Percentiles rank a stretch among this genome's conserved stretches.
phyloP scores from a whole-genome alignment of 2,888 invertebrate genomes.

The Salticus scenicus region DNA sequence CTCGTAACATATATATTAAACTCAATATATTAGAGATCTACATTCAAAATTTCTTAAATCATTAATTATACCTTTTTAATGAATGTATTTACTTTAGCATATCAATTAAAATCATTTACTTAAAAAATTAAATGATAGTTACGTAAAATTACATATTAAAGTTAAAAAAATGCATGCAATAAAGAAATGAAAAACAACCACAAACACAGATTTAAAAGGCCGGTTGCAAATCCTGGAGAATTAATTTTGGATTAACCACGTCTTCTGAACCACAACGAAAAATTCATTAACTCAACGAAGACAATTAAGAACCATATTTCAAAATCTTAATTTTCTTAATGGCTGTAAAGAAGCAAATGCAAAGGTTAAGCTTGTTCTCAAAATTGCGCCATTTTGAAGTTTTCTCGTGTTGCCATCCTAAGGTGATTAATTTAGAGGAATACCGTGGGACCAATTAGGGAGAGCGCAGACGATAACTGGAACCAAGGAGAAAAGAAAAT shows the following conservation, averaged over 20 bases:
- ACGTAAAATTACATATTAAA: too few species aligned
- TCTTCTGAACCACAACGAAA: neutral
- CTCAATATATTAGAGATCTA: too few species aligned
- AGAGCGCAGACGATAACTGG: constrained; percentile 24
- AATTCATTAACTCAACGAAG: constrained; percentile 9
- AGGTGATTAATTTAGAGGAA: constrained; percentile 43
- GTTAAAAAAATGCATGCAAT: too few species aligned
- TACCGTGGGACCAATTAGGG: constrained; percentile 52
- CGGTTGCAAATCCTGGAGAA: neutral
- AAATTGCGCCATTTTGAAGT: neutral
- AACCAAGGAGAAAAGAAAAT: neutral
- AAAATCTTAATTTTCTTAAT: constrained; percentile 14
- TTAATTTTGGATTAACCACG: neutral
- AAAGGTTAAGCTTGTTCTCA: neutral
- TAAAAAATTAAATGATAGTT: too few species aligned
- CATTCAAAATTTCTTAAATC: too few species aligned
- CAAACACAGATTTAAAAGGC: neutral
- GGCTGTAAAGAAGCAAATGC: neutral
- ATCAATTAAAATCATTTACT: too few species aligned
- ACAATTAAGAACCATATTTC: neutral
- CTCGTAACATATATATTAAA: too few species aligned
- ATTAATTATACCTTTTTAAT: too few species aligned
- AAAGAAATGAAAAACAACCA: too few species aligned
- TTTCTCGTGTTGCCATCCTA: constrained; percentile 38
- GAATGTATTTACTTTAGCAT: too few species aligned